phyloP scores from a whole-genome alignment of 2,113 vertebrate species.

The Nycticryphes semicollaris region DNA sequence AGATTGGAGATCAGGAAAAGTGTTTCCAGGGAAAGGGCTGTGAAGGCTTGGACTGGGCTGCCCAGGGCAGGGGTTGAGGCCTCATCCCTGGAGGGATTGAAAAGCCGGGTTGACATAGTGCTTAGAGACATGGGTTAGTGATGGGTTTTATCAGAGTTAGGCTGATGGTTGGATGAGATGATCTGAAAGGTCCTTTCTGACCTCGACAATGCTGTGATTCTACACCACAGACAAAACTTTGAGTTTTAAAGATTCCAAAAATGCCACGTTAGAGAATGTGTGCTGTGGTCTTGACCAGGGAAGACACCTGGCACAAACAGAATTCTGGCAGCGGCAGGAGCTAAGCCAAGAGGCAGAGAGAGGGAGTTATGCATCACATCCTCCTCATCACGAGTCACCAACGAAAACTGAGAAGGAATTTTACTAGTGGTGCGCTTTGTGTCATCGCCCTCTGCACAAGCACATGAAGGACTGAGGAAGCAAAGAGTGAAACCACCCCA shows the following conservation, averaged over 20 bases:
- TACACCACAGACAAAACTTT: not conserved
- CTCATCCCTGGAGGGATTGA: no score
- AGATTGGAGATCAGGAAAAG: no score
- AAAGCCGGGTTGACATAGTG: no score
- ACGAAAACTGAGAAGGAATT: not conserved
- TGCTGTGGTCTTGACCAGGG: not conserved
- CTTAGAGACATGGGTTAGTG: no score
- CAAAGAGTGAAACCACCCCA: not conserved
- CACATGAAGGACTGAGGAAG: not conserved
- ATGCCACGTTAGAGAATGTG: not conserved
- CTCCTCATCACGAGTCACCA: not conserved
- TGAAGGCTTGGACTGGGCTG: no score
- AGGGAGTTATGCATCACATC: not conserved
- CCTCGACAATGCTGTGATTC: no score
- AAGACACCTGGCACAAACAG: not conserved
- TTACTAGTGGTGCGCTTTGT: not conserved
- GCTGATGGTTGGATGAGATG: no score
- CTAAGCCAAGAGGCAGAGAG: not conserved
- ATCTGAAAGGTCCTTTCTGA: no score
- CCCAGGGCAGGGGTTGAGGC: no score
- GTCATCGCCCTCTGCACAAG: not conserved
- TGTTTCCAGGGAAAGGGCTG: no score
- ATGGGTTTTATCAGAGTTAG: no score
- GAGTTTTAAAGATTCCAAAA: not conserved
- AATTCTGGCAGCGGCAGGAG: not conserved